These are phyloP conservation scores for Acronicta leporina DNA, from an alignment of 2,888 invertebrate species.

Conservation along the genomic window DNA sequence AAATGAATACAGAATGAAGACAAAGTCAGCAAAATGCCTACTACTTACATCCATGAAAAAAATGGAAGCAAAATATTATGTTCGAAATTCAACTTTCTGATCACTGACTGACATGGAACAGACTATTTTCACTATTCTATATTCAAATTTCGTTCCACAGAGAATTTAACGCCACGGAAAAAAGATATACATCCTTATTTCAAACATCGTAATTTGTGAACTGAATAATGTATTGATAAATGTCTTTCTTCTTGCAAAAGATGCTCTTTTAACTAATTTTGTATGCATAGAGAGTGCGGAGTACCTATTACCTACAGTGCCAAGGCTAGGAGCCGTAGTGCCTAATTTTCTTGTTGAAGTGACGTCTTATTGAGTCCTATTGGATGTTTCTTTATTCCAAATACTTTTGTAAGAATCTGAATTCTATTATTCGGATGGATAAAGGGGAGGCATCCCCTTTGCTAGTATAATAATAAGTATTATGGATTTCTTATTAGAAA, in stretches of 20 bases:
- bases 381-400: slow-evolving; percentile 14
- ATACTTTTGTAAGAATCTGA: slow-evolving; percentile 2
- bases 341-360: slow-evolving; percentile 44
- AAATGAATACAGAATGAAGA: no score
- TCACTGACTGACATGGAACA: neutral
- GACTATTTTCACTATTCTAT: slow-evolving; percentile 10
- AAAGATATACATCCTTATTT: slow-evolving; percentile 4
- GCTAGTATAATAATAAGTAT: neutral
- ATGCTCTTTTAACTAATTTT: slow-evolving; percentile 49
- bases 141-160: slow-evolving; percentile 6
- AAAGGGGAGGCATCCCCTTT: neutral
- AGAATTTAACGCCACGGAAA: slow-evolving; percentile 9
- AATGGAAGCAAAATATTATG: neutral
- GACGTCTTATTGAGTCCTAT: slow-evolving; percentile 35
- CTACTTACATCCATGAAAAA: no score
- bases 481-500: neutral
- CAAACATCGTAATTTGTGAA: slow-evolving; percentile 32
- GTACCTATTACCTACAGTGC: slow-evolving; percentile 35
- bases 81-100: slow-evolving; percentile 16
- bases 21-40: no score
- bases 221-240: slow-evolving; percentile 53
- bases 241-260: slow-evolving; percentile 30
- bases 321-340: neutral
- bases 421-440: slow-evolving; percentile 7
- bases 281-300: slow-evolving; percentile 46